Conservation (phyloP, 2,113 vertebrate genomes). For the Ursus arctos region DNA sequence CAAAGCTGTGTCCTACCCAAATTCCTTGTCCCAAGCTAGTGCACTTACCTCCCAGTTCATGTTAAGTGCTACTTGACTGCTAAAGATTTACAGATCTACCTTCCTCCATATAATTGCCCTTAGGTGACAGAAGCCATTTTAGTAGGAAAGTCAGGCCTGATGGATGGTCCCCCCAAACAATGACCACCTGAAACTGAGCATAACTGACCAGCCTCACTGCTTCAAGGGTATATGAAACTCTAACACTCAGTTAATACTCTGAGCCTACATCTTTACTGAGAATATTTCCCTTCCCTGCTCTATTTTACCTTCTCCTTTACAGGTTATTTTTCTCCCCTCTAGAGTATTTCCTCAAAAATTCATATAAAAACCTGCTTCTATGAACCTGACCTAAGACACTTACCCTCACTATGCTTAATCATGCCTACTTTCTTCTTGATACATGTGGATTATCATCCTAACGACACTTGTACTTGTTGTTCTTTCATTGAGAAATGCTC, state of each 20-base stretch:
- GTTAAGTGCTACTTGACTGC: background rate
- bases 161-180: background rate
- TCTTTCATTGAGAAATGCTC: background rate
- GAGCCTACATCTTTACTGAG: background rate
- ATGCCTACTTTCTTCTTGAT: background rate
- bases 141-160: background rate
- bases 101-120: background rate
- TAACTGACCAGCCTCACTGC: background rate
- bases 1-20: background rate
- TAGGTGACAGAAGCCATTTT: background rate
- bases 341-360: background rate
- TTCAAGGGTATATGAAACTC: background rate
- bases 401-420: background rate
- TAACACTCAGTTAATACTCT: rapidly evolving
- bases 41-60: background rate
- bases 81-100: background rate
- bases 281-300: rapidly evolving
- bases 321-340: background rate
- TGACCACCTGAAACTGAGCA: background rate
- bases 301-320: background rate
- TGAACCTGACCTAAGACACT: background rate
- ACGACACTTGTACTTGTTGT: background rate
- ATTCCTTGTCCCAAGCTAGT: background rate
- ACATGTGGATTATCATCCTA: background rate
- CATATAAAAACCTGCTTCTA: background rate